Evolutionary conservation across 2,888 invertebrate species (phyloP).

Genomic region (Panzeria rudis): DNA sequence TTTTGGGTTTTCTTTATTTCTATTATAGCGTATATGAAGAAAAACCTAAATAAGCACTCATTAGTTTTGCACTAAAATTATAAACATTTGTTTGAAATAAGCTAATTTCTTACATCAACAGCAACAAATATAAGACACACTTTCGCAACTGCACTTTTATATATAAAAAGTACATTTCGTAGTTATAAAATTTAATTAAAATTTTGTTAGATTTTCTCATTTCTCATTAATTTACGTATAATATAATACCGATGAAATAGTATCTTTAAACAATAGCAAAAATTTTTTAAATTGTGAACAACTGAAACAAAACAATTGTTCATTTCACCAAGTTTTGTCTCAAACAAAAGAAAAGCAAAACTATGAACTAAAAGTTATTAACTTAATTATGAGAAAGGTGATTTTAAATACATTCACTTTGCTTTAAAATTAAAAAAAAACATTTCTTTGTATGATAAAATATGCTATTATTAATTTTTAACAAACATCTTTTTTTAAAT

Average conservation of each 20-base stretch:
- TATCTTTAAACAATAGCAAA: constrained; percentile 38
- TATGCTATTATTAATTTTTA: neutral
- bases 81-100: constrained; percentile 19
- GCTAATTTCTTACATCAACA: constrained; percentile 2
- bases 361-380: constrained; percentile 3
- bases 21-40: constrained; percentile 12
- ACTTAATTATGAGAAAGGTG: constrained; percentile 57
- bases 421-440: neutral
- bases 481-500: neutral
- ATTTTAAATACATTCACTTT: constrained; percentile 53
- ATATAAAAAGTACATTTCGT: constrained; percentile 4
- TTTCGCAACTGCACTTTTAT: constrained; percentile 66
- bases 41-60: constrained; percentile 53
- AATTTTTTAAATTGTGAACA: neutral
- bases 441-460: neutral
- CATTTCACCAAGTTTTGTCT: neutral
- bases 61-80: constrained; percentile 60
- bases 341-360: neutral
- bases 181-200: constrained; percentile 60
- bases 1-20: constrained; percentile 23
- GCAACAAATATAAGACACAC: constrained; percentile 8
- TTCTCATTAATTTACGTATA: constrained; percentile 14
- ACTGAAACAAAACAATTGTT: constrained; percentile 13
- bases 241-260: constrained; percentile 23
- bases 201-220: constrained; percentile 45